Percentiles rank a stretch among this genome's conserved stretches.
phyloP scores from a whole-genome alignment of 2,888 invertebrate species.

The Brachylomia viminalis region DNA sequence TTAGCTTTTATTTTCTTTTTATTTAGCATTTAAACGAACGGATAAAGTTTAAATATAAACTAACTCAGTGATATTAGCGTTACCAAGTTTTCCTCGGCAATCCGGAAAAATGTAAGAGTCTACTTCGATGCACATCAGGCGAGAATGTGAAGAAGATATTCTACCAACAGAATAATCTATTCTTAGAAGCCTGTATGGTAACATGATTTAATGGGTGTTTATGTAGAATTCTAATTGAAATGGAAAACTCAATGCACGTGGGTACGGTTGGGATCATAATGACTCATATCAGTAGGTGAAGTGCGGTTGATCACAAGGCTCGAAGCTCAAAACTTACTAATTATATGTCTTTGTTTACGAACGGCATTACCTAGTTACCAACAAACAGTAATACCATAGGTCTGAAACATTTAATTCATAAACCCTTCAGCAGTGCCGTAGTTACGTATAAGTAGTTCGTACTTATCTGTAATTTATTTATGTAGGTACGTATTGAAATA shows the following conservation, averaged over 20 bases:
- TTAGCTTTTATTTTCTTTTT: too few relatives aligned
- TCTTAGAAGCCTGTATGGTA: not conserved
- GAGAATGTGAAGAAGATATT: not conserved
- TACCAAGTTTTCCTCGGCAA: not conserved
- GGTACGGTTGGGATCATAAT: slow-evolving; percentile 4
- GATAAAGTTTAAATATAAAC: not conserved
- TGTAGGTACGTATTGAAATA: slow-evolving; percentile 34
- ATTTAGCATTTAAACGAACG: not conserved
- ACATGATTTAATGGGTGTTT: not conserved
- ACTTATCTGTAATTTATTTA: slow-evolving; percentile 6
- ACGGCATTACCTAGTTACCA: not conserved
- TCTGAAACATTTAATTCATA: not conserved
- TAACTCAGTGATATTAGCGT: not conserved
- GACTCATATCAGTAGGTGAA: slow-evolving; percentile 41
- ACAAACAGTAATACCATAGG: not conserved
- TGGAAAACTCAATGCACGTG: slow-evolving; percentile 21
- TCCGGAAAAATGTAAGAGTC: not conserved
- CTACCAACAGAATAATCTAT: slow-evolving; percentile 1
- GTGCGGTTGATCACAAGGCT: slow-evolving; percentile 17
- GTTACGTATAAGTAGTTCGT: not conserved
- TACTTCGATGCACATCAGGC: not conserved
- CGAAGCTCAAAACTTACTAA: not conserved
- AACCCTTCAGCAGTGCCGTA: not conserved
- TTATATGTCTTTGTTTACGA: slow-evolving; percentile 15
- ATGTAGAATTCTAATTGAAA: slow-evolving; percentile 16